Evolutionary conservation across 2,888 invertebrate genomes (phyloP).

Genomic region (Cheilosia pagana): DNA sequence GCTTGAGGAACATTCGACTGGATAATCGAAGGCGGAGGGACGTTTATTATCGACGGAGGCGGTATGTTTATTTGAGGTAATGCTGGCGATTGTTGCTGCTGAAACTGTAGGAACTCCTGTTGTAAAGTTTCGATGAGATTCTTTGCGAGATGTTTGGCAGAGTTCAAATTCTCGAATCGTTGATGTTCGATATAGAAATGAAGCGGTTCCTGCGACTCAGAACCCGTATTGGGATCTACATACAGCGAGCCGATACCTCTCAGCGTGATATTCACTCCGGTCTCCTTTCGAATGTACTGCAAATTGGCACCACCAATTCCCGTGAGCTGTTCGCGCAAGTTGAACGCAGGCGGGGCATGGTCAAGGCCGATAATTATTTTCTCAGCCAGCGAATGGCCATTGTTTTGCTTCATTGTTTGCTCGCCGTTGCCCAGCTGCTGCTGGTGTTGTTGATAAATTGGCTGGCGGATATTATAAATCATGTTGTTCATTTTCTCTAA

Average conservation of each 20-base stretch:
- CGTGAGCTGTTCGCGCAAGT: constrained; percentile 89
- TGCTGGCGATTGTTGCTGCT: constrained; percentile 73
- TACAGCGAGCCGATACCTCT: constrained; percentile 88
- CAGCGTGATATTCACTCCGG: constrained; percentile 89
- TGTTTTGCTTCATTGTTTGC: constrained; percentile 54
- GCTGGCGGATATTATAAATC: constrained; percentile 71
- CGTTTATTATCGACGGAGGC: constrained; percentile 75
- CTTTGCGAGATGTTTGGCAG: constrained; percentile 88
- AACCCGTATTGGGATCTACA: constrained; percentile 85
- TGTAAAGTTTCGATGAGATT: constrained; percentile 92
- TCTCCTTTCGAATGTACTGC: constrained; percentile 91
- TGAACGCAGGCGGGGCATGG: constrained; percentile 90
- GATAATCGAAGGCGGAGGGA: constrained; percentile 76
- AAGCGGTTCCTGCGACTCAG: constrained; percentile 88
- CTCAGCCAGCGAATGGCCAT: constrained; percentile 83
- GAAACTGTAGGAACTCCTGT: constrained; percentile 83
- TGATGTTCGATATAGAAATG: constrained; percentile 91
- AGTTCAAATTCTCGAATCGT: constrained; percentile 85
- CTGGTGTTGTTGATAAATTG: constrained; percentile 53
- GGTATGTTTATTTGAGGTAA: constrained; percentile 77
- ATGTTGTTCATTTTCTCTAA: constrained; percentile 57
- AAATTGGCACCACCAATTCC: constrained; percentile 89
- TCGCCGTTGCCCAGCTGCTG: constrained; percentile 60
- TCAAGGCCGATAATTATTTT: constrained; percentile 91
- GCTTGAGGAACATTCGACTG: constrained; percentile 57